These are phyloP conservation scores for Leucophenga maculata DNA, from an alignment of 2,888 invertebrate genomes.

Conservation along the genomic window DNA sequence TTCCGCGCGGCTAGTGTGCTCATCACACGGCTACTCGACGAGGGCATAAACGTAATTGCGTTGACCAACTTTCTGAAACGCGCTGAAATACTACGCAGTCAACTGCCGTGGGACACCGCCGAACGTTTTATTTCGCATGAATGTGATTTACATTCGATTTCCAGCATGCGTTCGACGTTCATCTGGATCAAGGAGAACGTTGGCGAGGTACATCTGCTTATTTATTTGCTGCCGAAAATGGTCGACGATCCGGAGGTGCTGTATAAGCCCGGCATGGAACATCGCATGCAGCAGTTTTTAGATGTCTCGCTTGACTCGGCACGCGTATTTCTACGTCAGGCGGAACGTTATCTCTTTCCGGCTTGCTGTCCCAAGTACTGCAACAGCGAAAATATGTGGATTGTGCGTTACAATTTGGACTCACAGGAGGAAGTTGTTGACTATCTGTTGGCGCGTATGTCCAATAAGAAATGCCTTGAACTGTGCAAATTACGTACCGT, in stretches of 20 bases:
- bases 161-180: not conserved
- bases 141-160: constrained; percentile 15
- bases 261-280: not conserved
- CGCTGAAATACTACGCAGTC: constrained; percentile 4
- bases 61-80: constrained; percentile 5
- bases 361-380: not conserved
- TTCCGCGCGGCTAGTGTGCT: not conserved
- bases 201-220: constrained; percentile 12
- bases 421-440: not conserved
- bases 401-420: constrained; percentile 8
- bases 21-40: not conserved
- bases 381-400: constrained; percentile 15
- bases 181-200: not conserved
- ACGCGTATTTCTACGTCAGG: constrained; percentile 10
- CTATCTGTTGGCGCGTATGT: not conserved
- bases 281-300: constrained; percentile 3
- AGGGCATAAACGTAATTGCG: constrained; percentile 5
- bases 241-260: not conserved
- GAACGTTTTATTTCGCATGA: not conserved
- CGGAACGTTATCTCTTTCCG: constrained; percentile 1
- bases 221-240: constrained; percentile 7
- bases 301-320: constrained; percentile 9
- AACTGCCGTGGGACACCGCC: not conserved
- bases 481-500: not conserved
- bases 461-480: not conserved